Conservation (phyloP, 2,888 invertebrate genomes). For the Sarcophaga variegata region DNA sequence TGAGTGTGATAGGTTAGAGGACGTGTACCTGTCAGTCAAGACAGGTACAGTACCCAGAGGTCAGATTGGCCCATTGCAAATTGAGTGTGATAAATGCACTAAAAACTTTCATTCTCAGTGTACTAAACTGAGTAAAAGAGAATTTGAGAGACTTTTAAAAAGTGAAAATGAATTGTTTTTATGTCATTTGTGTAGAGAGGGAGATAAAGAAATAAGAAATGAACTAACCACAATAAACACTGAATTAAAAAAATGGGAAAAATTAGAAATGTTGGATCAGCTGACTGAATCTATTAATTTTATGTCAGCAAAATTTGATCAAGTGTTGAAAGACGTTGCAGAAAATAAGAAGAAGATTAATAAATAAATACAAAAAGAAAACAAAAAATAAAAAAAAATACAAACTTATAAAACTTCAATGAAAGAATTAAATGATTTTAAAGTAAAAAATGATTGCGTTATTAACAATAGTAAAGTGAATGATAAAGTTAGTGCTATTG, state of each 20-base stretch:
- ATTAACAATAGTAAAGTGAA: background rate
- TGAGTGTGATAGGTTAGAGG: no score
- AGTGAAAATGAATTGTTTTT: background rate
- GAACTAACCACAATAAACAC: background rate
- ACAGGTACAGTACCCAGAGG: no score
- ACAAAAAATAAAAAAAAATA: slow-evolving; percentile 7
- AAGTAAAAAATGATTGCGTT: background rate
- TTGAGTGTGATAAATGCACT: background rate
- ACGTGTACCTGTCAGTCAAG: no score
- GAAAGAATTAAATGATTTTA: background rate
- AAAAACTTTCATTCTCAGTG: slow-evolving; percentile 3
- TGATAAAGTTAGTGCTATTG: slow-evolving; percentile 2
- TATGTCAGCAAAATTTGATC: slow-evolving; percentile 20
- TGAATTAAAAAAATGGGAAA: background rate
- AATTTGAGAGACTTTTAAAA: background rate
- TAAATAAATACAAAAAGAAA: background rate
- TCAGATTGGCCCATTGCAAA: background rate
- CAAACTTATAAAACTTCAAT: background rate
- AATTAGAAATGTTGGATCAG: background rate
- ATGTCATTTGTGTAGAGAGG: background rate
- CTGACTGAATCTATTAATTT: slow-evolving; percentile 17
- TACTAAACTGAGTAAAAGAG: background rate
- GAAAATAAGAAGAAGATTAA: slow-evolving; percentile 1
- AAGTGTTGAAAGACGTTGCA: background rate
- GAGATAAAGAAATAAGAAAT: background rate